Percentiles rank a stretch among this genome's conserved stretches.
phyloP scores from a whole-genome alignment of 2,797 vertebrate species.

The Hafferia zeledoni region DNA sequence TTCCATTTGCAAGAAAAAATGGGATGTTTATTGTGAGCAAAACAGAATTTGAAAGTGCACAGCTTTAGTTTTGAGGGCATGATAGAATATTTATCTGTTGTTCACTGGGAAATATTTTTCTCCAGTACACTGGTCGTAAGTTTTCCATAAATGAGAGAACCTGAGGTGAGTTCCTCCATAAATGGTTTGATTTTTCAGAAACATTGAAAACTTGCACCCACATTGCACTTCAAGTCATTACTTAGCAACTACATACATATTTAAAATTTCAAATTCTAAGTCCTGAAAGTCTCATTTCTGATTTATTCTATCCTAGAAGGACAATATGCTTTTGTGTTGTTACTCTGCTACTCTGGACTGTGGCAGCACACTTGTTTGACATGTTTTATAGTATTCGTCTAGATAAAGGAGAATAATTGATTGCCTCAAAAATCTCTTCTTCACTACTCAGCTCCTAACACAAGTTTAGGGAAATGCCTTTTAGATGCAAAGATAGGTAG shows the following conservation, averaged over 20 bases:
- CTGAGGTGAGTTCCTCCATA: background rate
- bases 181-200: constrained; percentile 11
- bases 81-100: background rate
- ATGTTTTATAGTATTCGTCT: background rate
- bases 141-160: background rate
- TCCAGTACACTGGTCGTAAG: background rate
- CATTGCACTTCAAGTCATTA: background rate
- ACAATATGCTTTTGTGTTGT: background rate
- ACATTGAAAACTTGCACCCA: background rate
- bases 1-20: background rate
- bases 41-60: background rate
- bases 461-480: background rate
- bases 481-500: background rate
- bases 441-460: background rate
- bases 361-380: background rate
- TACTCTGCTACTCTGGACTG: background rate
- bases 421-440: background rate
- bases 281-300: background rate
- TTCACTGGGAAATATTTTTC: background rate
- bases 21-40: background rate
- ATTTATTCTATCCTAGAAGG: background rate
- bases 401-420: background rate
- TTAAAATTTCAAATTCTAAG: background rate
- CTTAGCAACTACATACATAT: background rate
- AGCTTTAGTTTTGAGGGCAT: background rate